Evolutionary conservation across 2,888 invertebrate species (phyloP).

Genomic region (Hypena proboscidalis): DNA sequence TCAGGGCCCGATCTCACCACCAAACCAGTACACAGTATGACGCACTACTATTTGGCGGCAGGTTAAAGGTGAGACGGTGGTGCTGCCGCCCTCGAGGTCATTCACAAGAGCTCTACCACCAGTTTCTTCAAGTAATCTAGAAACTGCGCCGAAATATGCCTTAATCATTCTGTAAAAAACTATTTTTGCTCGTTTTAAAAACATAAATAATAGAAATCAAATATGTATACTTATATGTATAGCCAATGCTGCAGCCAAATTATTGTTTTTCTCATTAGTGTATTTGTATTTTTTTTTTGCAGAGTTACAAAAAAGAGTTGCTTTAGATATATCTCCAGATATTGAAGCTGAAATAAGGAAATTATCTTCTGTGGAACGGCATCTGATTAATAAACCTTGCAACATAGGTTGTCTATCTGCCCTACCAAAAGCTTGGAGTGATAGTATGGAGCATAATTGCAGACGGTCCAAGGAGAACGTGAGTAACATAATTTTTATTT

Average conservation of each 20-base stretch:
- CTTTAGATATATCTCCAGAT: slow-evolving; percentile 9
- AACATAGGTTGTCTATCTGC: slow-evolving; percentile 20
- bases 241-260: background rate
- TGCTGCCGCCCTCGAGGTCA: too few species aligned
- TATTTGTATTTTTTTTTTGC: background rate
- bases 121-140: too few species aligned
- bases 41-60: too few species aligned
- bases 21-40: too few species aligned
- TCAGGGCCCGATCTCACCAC: too few species aligned
- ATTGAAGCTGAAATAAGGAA: slow-evolving; percentile 29
- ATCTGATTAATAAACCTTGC: slow-evolving; percentile 33
- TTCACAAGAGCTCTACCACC: too few species aligned
- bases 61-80: too few species aligned
- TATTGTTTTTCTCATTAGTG: background rate
- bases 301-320: slow-evolving; percentile 29
- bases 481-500: slow-evolving; percentile 2
- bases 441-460: slow-evolving; percentile 42
- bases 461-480: slow-evolving; percentile 32
- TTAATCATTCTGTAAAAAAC: too few species aligned
- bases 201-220: too few species aligned
- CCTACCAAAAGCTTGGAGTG: slow-evolving; percentile 36
- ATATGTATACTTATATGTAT: too few species aligned
- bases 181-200: too few species aligned
- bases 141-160: too few species aligned
- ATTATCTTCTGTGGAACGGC: slow-evolving; percentile 10